phyloP scores from a whole-genome alignment of 2,113 vertebrate genomes.

The Atrichornis clamosus region DNA sequence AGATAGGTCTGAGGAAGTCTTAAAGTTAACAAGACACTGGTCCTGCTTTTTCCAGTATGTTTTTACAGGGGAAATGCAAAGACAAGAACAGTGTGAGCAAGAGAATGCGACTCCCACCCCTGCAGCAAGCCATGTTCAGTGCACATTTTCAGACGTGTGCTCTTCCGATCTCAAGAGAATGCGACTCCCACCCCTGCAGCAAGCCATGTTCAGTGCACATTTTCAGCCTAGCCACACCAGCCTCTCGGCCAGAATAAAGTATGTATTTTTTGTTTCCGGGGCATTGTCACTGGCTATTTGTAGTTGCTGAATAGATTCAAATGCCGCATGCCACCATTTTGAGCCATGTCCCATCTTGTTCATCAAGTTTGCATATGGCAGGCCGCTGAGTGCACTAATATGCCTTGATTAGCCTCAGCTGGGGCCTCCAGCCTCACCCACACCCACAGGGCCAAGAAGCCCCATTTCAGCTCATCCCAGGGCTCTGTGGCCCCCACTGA shows the following conservation, averaged over 20 bases:
- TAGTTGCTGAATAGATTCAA: not conserved
- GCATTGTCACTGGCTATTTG: not conserved
- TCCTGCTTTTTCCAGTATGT: not conserved
- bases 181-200: not conserved
- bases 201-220: not conserved
- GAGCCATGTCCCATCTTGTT: not conserved
- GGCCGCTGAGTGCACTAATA: not conserved
- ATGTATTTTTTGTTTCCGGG: not conserved
- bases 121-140: not conserved
- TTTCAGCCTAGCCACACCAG: not conserved
- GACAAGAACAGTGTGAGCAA: not conserved
- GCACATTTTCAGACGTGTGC: not conserved
- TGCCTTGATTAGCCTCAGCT: not conserved
- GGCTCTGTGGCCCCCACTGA: fast-evolving
- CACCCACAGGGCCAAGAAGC: not conserved
- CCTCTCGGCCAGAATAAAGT: not conserved
- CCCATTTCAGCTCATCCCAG: not conserved
- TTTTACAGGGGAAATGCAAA: not conserved
- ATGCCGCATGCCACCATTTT: not conserved
- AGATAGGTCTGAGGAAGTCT: not conserved
- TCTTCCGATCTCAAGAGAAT: no score
- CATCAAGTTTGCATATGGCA: not conserved
- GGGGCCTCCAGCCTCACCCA: not conserved
- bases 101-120: not conserved
- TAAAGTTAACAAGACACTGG: not conserved